These are phyloP conservation scores for Callaeas wilsoni DNA, from an alignment of 2,113 vertebrate genomes.

Conservation along the genomic window DNA sequence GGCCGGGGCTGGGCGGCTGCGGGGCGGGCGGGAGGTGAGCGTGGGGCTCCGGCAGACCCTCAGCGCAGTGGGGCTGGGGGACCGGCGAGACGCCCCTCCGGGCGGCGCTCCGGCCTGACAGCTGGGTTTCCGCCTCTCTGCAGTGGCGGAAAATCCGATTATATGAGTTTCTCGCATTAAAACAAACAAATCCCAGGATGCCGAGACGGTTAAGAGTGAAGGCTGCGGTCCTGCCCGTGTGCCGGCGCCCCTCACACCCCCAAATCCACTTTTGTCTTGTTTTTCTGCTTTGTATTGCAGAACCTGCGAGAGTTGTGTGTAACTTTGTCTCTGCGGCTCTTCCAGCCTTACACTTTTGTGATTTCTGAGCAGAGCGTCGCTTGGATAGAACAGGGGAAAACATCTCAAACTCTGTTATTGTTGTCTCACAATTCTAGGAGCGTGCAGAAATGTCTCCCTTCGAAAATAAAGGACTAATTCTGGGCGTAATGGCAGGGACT, in stretches of 20 bases:
- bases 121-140: neutral
- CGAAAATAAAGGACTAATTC: slow-evolving; percentile 79
- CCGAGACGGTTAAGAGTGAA: neutral
- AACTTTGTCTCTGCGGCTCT: neutral
- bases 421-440: slow-evolving; percentile 62
- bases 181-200: neutral
- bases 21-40: neutral
- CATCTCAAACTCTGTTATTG: neutral
- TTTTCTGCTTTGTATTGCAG: neutral
- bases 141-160: neutral
- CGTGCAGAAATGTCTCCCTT: slow-evolving; percentile 78
- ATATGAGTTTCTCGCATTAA: neutral
- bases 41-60: neutral
- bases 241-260: neutral
- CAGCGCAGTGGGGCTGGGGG: neutral
- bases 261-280: neutral
- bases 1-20: too few relatives aligned
- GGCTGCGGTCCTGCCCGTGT: neutral
- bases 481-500: slow-evolving; percentile 85
- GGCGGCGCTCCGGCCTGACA: neutral
- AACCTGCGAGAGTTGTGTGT: neutral
- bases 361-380: neutral
- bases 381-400: neutral
- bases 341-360: neutral
- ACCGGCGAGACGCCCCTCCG: neutral